phyloP scores from a whole-genome alignment of 2,888 invertebrate species.

The Agrochola lota region DNA sequence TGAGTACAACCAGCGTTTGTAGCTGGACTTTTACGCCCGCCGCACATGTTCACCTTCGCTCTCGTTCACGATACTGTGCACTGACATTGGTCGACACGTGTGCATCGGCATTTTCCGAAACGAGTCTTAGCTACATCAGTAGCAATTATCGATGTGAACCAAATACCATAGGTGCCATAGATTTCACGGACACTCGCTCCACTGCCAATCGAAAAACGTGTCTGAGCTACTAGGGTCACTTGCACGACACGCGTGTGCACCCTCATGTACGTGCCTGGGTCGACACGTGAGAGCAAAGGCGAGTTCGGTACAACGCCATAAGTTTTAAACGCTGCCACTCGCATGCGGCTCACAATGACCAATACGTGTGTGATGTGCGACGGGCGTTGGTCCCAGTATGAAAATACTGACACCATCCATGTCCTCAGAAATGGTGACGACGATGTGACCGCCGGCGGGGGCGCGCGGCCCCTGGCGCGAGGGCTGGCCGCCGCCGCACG shows the following conservation, averaged over 20 bases:
- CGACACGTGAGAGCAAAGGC: not conserved
- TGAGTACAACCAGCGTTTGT: not conserved
- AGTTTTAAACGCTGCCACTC: not conserved
- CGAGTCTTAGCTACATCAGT: not conserved
- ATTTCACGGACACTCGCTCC: not conserved
- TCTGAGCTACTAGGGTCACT: not conserved
- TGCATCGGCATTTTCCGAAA: not conserved
- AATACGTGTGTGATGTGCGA: not conserved
- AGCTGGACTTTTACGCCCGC: not conserved
- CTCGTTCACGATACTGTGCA: not conserved
- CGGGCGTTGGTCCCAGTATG: no score
- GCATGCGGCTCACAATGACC: not conserved
- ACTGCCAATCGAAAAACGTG: no score
- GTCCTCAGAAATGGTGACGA: constrained; percentile 84
- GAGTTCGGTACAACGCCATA: not conserved
- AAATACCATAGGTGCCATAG: not conserved
- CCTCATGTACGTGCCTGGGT: not conserved
- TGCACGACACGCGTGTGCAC: not conserved
- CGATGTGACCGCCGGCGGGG: constrained; percentile 85
- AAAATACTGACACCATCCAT: not conserved
- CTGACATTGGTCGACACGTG: not conserved
- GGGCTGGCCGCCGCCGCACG: constrained; percentile 81
- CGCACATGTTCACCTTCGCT: not conserved
- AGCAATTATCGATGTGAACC: not conserved
- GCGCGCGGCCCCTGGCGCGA: constrained; percentile 82